A percentile compares a stretch with the other conserved stretches of the same genome.
Evolutionary conservation across 1,140 invertebrate species (phyloP).

Genomic region (Anoplophora glabripennis): DNA sequence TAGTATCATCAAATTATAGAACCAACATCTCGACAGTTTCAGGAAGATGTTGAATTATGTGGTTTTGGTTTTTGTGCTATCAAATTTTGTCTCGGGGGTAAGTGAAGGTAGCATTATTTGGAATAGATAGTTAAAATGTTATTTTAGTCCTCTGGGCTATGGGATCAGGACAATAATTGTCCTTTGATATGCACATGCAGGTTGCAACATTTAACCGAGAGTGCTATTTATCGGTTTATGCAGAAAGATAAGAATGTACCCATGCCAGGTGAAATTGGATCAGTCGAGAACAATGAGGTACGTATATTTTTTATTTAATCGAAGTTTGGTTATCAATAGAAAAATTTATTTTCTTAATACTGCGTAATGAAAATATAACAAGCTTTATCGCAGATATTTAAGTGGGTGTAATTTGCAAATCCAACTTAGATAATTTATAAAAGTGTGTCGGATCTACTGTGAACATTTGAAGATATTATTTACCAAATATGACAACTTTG

Average conservation of each 20-base stretch:
- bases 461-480: neutral
- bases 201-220: conserved; percentile 50
- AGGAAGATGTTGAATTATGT: conserved; percentile 13
- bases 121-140: neutral
- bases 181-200: conserved; percentile 52
- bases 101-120: neutral
- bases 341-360: no score
- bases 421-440: no score
- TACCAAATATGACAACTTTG: no score
- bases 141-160: conserved; percentile 26
- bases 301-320: conserved; percentile 2
- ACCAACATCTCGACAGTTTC: conserved; percentile 10
- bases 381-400: neutral
- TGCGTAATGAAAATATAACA: no score
- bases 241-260: conserved; percentile 42
- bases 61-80: conserved; percentile 1
- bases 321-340: no score
- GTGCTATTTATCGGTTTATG: conserved; percentile 52
- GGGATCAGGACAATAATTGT: conserved; percentile 46
- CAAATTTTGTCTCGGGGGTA: conserved; percentile 1
- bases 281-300: conserved; percentile 46
- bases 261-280: conserved; percentile 28
- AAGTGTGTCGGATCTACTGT: no score
- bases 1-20: conserved; percentile 22
- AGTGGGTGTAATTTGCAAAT: no score